Percentiles rank a stretch among this genome's conserved stretches.
Conservation (phyloP, 2,113 vertebrate species). For the Proterorhinus semilunaris region DNA sequence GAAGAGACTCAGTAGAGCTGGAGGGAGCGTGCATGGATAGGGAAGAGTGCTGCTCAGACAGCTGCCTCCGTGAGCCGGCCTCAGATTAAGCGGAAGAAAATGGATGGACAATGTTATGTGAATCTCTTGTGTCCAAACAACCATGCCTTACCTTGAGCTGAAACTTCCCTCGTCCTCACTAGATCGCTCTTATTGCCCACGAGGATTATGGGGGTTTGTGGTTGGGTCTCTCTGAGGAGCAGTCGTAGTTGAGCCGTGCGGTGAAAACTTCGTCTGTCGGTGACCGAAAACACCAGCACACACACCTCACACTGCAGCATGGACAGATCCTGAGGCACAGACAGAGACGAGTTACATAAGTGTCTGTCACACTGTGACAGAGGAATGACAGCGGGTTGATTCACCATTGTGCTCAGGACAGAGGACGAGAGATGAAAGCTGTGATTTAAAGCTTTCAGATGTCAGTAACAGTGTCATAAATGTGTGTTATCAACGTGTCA, state of each 20-base stretch:
- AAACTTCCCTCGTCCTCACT: conserved; percentile 85
- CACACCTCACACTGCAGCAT: conserved; percentile 84
- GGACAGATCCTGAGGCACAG: conserved; percentile 77
- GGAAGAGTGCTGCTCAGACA: too few species aligned
- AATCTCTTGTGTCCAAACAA: not conserved
- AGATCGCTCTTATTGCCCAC: conserved; percentile 90
- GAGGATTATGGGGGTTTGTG: conserved; percentile 86
- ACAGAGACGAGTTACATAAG: not conserved
- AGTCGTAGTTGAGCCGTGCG: conserved; percentile 84
- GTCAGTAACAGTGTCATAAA: conserved; percentile 5
- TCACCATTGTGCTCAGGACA: not conserved
- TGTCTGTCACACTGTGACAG: not conserved
- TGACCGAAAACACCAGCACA: conserved; percentile 88
- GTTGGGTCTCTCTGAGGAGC: conserved; percentile 82
- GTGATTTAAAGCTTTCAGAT: conserved; percentile 4
- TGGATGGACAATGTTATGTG: too few species aligned
- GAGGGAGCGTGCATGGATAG: too few species aligned
- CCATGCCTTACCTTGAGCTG: conserved; percentile 73
- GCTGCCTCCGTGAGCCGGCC: too few species aligned
- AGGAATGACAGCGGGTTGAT: not conserved
- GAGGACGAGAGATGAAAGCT: not conserved
- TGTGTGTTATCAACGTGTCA: conserved; percentile 6
- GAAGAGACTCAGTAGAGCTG: too few species aligned
- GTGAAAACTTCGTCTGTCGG: conserved; percentile 85
- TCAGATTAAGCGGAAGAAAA: too few species aligned